Evolutionary conservation across 2,797 vertebrate species (phyloP).

Genomic region (Pagetopsis macropterus): DNA sequence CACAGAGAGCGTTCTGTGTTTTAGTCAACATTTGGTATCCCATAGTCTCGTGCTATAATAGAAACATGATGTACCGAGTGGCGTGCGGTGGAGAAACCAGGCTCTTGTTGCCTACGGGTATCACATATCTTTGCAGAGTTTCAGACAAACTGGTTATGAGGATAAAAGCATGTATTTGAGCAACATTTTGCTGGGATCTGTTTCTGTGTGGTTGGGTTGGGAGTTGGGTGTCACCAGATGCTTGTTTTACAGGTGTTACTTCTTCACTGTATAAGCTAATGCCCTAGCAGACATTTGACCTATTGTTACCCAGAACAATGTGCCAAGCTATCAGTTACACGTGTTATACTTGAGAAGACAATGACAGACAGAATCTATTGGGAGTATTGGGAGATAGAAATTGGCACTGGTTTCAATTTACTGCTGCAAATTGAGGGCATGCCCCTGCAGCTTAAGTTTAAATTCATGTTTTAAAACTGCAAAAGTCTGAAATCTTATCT

Average conservation of each 20-base stretch:
- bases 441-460: conserved; percentile 3
- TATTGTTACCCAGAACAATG: conserved; percentile 67
- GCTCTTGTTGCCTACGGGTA: conserved; percentile 67
- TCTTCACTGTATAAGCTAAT: conserved; percentile 57
- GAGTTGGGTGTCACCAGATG: conserved; percentile 58
- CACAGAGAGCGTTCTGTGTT: conserved; percentile 58
- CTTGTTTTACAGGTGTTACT: conserved; percentile 70
- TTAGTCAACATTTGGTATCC: conserved; percentile 42
- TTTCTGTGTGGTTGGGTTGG: conserved; percentile 32
- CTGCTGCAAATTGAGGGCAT: conserved; percentile 1
- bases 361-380: conserved; percentile 14
- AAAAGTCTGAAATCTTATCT: background rate
- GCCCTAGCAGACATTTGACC: conserved; percentile 44
- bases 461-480: background rate
- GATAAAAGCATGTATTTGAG: conserved; percentile 61
- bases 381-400: conserved; percentile 3
- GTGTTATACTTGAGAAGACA: conserved; percentile 42
- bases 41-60: conserved; percentile 53
- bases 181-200: conserved; percentile 51
- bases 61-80: conserved; percentile 58
- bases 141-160: conserved; percentile 63
- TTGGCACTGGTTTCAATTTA: background rate
- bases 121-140: conserved; percentile 59
- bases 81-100: conserved; percentile 37
- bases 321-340: conserved; percentile 53